A percentile compares a stretch with the other conserved stretches of the same genome.
Conservation (phyloP, 2,888 invertebrate genomes). For the Caenorhabditis wallacei region DNA sequence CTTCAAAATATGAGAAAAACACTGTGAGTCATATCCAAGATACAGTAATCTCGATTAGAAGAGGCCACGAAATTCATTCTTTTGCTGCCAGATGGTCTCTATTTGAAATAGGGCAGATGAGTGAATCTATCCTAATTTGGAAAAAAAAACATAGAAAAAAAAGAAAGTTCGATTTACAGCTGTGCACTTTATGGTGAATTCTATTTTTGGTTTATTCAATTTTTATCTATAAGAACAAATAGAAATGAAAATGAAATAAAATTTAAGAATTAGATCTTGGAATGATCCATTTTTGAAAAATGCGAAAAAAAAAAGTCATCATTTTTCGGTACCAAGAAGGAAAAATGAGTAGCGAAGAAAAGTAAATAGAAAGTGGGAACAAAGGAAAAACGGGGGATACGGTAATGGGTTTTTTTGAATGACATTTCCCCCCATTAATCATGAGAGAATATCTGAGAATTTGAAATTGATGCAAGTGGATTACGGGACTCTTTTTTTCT, state of each 20-base stretch:
- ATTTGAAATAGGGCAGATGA: too few species aligned
- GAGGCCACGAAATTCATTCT: too few species aligned
- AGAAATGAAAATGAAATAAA: neutral
- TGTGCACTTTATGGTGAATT: too few species aligned
- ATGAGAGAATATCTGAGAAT: neutral
- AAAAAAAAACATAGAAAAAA: too few species aligned
- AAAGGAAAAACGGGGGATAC: constrained; percentile 3
- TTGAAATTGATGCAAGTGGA: neutral
- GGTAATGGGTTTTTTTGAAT: constrained; percentile 18
- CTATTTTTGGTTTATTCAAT: too few species aligned
- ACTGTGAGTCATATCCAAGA: neutral
- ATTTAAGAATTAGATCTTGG: too few species aligned
- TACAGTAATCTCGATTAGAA: too few species aligned
- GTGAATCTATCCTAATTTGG: too few species aligned
- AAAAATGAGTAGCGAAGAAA: neutral
- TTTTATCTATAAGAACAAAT: too few species aligned
- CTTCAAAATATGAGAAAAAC: neutral
- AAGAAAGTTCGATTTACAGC: too few species aligned
- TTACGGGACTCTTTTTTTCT: neutral
- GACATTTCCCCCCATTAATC: too few species aligned
- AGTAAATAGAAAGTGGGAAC: neutral
- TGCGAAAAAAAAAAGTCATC: neutral
- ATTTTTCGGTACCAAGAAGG: neutral
- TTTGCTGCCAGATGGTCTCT: too few species aligned
- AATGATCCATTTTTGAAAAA: neutral